Evolutionary conservation across 2,888 invertebrate species (phyloP), one percentile per base, ranked within the genome.

Genomic region (Eupithecia tripunctaria): DNA sequence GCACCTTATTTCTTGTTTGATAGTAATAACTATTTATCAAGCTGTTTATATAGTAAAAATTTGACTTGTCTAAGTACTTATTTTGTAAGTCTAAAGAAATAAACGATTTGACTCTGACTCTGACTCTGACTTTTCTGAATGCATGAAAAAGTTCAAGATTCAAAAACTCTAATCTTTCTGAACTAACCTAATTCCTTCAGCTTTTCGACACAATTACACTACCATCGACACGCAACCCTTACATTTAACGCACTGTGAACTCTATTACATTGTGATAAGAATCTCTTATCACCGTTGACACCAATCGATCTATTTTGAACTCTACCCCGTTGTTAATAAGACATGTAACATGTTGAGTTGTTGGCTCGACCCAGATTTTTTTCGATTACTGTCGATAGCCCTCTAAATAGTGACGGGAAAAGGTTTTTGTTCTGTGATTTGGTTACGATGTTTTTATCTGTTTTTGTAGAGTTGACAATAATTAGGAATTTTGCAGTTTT

Each of bases 301-400:
- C 66, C n/a, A 41, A 67, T 15, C 36, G 15, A 41, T 59, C 38
- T 27, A 29, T 67, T 76, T 67, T 73, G 76, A 71, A 72, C 78
- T 76, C 62, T 78, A 68, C 21, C 29, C 36, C 41, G n/a, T 27
- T 32, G 72, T 32, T 21, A 70, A 73, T 74, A 75, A 71, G 76
- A 51, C 67, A 38, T 63, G 63, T 38, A 63, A 67, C 36, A 25
- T 51, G 67, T 36, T 71, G 68, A 72, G 71, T 76, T 68, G 67
- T 41, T 67, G 72, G 67, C 56, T 25, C 67, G 72, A 67, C 74
- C 77, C 73, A 74, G 78, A 80, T 80, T 83, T 83, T 83, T 83
- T 84, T 84, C 83, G 85, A 85, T 85, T 84, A 84, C 79, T 76
- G 75, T 77, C 75, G 73, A 72, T 66, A 78, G 75, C 72, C 67